Conservation (phyloP, 2,113 vertebrate genomes). For the Capreolus pygargus region DNA sequence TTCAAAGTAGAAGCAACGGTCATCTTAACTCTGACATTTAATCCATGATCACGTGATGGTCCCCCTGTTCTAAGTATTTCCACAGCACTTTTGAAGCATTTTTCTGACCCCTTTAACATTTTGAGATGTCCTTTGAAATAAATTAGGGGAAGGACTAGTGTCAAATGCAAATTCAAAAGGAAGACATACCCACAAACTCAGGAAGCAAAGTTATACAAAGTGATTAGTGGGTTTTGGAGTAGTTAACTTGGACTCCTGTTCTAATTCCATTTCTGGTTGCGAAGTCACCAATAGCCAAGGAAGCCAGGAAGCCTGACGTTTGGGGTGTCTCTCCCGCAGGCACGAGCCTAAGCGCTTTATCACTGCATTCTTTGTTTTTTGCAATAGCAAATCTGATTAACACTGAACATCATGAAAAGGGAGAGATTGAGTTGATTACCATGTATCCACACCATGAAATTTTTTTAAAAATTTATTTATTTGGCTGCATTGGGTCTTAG, state of each 20-base stretch:
- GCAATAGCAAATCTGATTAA: background rate
- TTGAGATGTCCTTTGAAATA: background rate
- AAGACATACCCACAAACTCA: background rate
- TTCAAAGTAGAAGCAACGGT: background rate
- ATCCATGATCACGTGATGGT: accelerated
- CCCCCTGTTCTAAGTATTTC: background rate
- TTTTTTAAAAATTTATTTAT: accelerated
- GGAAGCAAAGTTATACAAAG: background rate
- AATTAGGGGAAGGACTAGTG: background rate
- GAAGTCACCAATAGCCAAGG: background rate
- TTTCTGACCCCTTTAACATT: background rate
- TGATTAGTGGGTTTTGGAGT: background rate
- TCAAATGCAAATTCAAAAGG: background rate
- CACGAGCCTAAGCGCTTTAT: background rate
- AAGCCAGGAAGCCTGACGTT: background rate
- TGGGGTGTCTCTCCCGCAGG: accelerated
- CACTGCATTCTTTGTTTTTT: background rate
- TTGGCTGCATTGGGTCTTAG: background rate
- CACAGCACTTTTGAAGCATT: background rate
- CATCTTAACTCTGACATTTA: background rate
- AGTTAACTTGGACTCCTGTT: background rate
- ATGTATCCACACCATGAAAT: background rate
- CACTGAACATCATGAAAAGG: background rate
- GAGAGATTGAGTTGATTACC: background rate
- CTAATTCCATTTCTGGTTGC: background rate